Evolutionary conservation across 2,888 invertebrate species (phyloP).

Genomic region (Caenorhabditis sp.): DNA sequence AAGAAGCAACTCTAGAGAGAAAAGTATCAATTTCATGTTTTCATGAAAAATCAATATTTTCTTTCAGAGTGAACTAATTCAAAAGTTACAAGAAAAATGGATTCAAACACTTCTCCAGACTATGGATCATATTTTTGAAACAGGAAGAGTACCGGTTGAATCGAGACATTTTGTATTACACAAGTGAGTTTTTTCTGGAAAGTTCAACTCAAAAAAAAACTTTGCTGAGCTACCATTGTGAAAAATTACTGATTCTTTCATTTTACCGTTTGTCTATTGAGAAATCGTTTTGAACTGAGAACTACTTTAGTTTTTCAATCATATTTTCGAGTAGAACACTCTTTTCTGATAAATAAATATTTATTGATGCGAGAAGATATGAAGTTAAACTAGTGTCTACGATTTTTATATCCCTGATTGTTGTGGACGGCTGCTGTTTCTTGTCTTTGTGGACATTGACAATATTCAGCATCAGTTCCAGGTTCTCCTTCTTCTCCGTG

Average conservation of each 20-base stretch:
- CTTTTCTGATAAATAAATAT: not conserved
- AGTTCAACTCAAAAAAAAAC: not conserved
- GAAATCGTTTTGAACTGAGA: too few species aligned
- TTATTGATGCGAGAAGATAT: conserved; percentile 14
- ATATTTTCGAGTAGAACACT: too few species aligned
- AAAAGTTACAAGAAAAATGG: conserved; percentile 21
- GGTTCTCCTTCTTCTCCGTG: conserved; percentile 62
- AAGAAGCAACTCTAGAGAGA: conserved; percentile 15
- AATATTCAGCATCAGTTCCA: conserved; percentile 61
- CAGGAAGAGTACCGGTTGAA: conserved; percentile 27
- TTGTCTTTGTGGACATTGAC: conserved; percentile 50
- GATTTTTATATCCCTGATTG: conserved; percentile 38
- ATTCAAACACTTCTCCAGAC: conserved; percentile 8
- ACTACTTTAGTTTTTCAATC: too few species aligned
- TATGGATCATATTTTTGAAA: conserved; percentile 36
- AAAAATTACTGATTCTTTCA: too few species aligned
- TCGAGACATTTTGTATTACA: conserved; percentile 27
- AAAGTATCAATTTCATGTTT: too few species aligned
- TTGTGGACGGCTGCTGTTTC: conserved; percentile 28
- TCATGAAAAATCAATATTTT: not conserved
- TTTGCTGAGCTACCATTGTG: too few species aligned
- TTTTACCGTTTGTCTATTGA: too few species aligned
- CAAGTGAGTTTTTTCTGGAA: conserved; percentile 23
- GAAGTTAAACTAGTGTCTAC: conserved; percentile 22
- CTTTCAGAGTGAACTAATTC: conserved; percentile 13